phyloP scores from a whole-genome alignment of 2,888 invertebrate genomes.

The Seladonia tumulorum region DNA sequence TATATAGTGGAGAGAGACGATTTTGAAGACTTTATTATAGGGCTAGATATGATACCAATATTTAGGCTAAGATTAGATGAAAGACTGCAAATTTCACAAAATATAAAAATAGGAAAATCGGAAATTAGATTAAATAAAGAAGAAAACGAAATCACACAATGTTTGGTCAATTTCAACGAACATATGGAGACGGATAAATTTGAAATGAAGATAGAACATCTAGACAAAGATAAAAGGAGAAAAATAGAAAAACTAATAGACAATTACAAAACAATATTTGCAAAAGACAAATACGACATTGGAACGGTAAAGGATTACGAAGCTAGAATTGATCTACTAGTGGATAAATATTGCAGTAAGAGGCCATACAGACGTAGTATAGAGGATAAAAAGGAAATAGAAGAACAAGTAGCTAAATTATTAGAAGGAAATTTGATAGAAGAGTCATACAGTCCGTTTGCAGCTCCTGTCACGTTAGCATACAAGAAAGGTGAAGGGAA shows the following conservation, averaged over 20 bases:
- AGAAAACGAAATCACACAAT: no score
- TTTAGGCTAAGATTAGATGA: no score
- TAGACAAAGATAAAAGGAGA: neutral
- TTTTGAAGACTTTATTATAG: no score
- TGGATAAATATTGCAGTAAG: slow-evolving; percentile 44
- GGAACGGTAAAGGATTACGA: neutral
- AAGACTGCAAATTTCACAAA: no score
- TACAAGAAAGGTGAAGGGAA: slow-evolving; percentile 11
- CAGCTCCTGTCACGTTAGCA: slow-evolving; percentile 28
- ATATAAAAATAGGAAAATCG: no score
- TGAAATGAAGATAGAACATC: no score
- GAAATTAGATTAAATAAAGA: no score
- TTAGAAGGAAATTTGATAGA: slow-evolving; percentile 10
- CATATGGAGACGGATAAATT: no score
- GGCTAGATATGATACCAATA: no score
- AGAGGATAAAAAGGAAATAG: slow-evolving; percentile 50
- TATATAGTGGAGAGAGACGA: neutral
- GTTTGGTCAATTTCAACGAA: no score
- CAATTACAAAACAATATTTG: slow-evolving; percentile 58
- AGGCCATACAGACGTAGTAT: slow-evolving; percentile 29
- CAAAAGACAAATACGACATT: slow-evolving; percentile 49
- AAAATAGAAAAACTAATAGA: slow-evolving; percentile 34
- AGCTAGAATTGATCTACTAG: neutral
- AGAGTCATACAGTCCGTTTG: slow-evolving; percentile 40
- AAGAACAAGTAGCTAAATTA: slow-evolving; percentile 32